Evolutionary conservation across 2,113 vertebrate species (phyloP).

Genomic region (Dasyurus viverrinus): DNA sequence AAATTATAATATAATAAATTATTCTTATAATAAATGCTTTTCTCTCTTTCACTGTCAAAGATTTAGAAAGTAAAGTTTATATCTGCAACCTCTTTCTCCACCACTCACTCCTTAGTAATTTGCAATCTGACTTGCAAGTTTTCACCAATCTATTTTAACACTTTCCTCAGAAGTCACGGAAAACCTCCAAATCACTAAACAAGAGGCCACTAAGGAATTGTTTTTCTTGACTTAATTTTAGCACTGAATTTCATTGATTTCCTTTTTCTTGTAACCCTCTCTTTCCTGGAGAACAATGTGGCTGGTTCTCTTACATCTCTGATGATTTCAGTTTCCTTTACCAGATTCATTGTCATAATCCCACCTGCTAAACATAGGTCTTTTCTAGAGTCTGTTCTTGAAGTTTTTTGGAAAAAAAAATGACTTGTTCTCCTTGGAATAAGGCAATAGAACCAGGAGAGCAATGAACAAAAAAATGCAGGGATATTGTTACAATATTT

Average conservation of each 20-base stretch:
- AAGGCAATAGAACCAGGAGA: background rate
- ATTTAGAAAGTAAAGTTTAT: background rate
- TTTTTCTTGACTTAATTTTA: background rate
- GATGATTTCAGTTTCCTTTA: background rate
- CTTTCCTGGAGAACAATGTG: background rate
- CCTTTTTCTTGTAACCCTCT: background rate
- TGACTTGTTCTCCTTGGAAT: background rate
- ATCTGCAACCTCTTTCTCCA: background rate
- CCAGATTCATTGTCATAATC: background rate
- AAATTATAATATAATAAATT: too few species aligned
- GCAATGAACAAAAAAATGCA: background rate
- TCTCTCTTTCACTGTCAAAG: background rate
- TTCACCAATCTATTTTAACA: background rate
- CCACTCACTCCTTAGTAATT: background rate
- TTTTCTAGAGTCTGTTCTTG: background rate
- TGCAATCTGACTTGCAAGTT: background rate
- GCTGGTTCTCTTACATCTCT: background rate
- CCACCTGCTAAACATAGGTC: background rate
- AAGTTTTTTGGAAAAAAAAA: background rate
- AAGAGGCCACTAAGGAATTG: background rate
- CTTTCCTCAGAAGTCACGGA: background rate
- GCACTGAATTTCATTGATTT: background rate
- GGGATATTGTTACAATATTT: background rate
- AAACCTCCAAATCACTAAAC: background rate
- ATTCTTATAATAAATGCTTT: background rate